A percentile compares a stretch with the other conserved stretches of the same genome.
Conservation (phyloP, 1,140 invertebrate genomes). For the Cheumatopsyche charites region DNA sequence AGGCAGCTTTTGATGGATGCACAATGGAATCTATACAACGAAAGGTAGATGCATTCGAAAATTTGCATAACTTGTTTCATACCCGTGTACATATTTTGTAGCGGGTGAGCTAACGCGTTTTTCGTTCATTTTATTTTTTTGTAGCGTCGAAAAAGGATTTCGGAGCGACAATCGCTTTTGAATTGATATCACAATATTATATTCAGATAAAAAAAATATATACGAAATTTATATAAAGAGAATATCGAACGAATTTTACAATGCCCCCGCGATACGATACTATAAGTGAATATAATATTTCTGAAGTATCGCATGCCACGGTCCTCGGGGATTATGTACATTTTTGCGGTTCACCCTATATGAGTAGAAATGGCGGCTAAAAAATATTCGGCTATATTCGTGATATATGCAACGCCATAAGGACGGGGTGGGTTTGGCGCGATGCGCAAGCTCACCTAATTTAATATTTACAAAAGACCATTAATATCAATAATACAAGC, state of each 20-base stretch:
- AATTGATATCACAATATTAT: no score
- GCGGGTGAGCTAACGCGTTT: constrained; percentile 7
- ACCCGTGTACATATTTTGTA: constrained; percentile 14
- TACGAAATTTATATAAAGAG: no score
- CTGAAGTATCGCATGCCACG: neutral
- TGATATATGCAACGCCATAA: constrained; percentile 28
- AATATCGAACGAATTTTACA: no score
- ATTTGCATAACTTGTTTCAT: constrained; percentile 36
- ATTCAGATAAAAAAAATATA: no score
- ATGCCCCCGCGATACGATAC: no score
- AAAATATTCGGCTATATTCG: constrained; percentile 30
- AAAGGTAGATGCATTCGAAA: constrained; percentile 31
- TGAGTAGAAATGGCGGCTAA: neutral
- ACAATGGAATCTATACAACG: constrained; percentile 30
- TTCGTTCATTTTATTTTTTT: no score
- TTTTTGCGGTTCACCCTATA: constrained; percentile 26
- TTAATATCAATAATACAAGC: constrained; percentile 46
- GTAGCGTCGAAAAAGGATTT: no score
- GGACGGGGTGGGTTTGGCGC: constrained; percentile 31
- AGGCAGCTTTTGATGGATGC: constrained; percentile 39
- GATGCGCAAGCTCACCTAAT: constrained; percentile 46
- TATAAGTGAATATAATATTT: no score
- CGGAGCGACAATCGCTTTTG: no score
- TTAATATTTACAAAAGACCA: constrained; percentile 47
- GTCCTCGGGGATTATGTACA: constrained; percentile 3